Conservation (phyloP, 2,113 vertebrate species). For the Trogon surrucura region DNA sequence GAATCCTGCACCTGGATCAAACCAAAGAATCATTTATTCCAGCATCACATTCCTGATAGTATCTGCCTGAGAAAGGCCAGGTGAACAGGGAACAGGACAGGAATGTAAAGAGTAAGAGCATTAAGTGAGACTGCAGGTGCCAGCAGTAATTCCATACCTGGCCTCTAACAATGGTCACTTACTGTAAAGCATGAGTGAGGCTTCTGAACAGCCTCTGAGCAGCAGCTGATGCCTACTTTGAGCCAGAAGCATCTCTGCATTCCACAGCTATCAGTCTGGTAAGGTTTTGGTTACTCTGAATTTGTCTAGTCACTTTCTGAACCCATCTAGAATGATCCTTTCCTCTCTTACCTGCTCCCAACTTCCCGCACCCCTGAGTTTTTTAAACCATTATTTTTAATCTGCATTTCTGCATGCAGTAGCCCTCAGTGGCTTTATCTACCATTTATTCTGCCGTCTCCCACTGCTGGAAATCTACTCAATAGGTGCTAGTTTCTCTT, state of each 20-base stretch:
- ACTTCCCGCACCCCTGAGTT: neutral
- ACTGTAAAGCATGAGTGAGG: neutral
- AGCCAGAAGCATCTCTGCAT: neutral
- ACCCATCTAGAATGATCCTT: neutral
- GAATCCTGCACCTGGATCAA: neutral
- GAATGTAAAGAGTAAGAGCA: accelerated
- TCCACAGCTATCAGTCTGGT: neutral
- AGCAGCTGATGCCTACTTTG: neutral
- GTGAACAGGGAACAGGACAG: neutral
- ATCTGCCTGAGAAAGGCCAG: neutral
- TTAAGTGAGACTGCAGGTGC: neutral
- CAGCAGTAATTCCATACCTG: neutral
- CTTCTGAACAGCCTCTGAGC: neutral
- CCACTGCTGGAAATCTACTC: neutral
- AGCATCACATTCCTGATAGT: neutral
- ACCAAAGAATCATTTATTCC: neutral
- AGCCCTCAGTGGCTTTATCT: neutral
- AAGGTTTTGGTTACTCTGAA: neutral
- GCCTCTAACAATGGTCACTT: neutral
- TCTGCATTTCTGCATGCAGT: neutral
- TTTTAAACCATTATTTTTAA: neutral
- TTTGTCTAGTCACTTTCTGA: neutral
- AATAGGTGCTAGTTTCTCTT: neutral
- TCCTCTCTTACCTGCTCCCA: neutral
- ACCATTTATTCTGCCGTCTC: neutral